These are phyloP conservation scores for Cisticola juncidis DNA, from an alignment of 2,113 vertebrate genomes.

Conservation along the genomic window DNA sequence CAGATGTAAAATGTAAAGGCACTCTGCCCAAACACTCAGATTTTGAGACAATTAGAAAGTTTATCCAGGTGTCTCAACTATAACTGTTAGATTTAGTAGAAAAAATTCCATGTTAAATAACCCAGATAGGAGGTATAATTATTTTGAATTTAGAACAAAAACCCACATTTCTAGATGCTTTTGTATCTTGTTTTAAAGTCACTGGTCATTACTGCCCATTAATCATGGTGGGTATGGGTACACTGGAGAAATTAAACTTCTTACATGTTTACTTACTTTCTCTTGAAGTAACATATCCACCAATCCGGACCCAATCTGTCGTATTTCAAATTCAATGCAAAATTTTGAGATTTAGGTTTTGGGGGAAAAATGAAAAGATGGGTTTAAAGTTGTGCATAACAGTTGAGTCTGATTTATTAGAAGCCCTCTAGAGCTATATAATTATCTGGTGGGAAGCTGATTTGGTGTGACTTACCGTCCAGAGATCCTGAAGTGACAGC, in stretches of 20 bases:
- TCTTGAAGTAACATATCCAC: slow-evolving; percentile 74
- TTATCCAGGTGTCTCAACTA: background rate
- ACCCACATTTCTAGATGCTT: background rate
- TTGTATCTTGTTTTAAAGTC: background rate
- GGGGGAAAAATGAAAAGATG: background rate
- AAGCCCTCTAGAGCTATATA: slow-evolving; percentile 44
- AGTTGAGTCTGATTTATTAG: slow-evolving; percentile 53
- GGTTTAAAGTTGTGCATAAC: slow-evolving; percentile 25
- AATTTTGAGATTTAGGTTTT: slow-evolving; percentile 21
- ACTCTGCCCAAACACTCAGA: background rate
- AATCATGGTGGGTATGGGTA: slow-evolving; percentile 68
- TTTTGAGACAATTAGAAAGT: background rate
- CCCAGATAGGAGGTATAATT: background rate
- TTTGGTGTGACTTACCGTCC: slow-evolving; percentile 67
- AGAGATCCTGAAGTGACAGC: slow-evolving; percentile 72
- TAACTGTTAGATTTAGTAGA: background rate
- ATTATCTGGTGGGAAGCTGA: slow-evolving; percentile 64
- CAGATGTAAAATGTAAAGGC: background rate
- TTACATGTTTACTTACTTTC: slow-evolving; percentile 57
- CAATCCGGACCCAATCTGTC: slow-evolving; percentile 64
- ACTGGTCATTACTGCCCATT: slow-evolving; percentile 30
- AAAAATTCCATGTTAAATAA: background rate
- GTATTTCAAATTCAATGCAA: background rate
- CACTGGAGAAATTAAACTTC: slow-evolving; percentile 66
- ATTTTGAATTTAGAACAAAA: background rate